Evolutionary conservation across 2,113 vertebrate species (phyloP), one percentile per base, ranked within the genome.

Genomic region (Oncorhynchus tshawytscha): DNA sequence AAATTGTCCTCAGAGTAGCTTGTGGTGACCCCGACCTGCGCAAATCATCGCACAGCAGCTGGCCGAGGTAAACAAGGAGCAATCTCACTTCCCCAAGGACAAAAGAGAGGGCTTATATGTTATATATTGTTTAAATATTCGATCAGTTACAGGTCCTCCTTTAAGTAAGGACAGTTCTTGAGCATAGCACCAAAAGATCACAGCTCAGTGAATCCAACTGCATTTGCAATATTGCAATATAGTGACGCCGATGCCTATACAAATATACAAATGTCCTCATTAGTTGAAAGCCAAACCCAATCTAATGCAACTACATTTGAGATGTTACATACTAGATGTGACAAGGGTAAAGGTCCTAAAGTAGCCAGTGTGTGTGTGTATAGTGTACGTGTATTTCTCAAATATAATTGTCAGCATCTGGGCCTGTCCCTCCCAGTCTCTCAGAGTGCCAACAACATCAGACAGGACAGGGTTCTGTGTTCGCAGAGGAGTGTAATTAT

Each of bases 21-120:
- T 92, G 93, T 91, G 91, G 93, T 96, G 95, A 98, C 95, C 96
- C 88, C 67, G 81, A 87, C 83, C 92, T 87, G 88, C 91, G 92
- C 94, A 95, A 95, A 96, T 95, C 95, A 95, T 95, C 95, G 95
- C 94, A 94, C 94, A 94, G 95, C 95, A 95, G 93, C 86, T 92
- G 79, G 66, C 90, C 82, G 87, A 92, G 92, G 93, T 93, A 94
- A 95, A 95, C 92, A 94, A 82, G 72, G 82, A 87, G 90, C 89
- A 91, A 89, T 90, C 87, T 78, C 91, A 81, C 92, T 81, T 84
- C 64, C 75, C 54, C 70, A 70, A 69, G 74, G 75, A 71, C 51
- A 54, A 22, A 88, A 88, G 76, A 82, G 81, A 78, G 67, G 65
- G 13, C 73, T 88, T 76, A 80, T 69, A 76, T 1, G 16, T 3